A percentile compares a stretch with the other conserved stretches of the same genome.
Conservation (phyloP, 2,113 vertebrate genomes). For the Todiramphus chloris region DNA sequence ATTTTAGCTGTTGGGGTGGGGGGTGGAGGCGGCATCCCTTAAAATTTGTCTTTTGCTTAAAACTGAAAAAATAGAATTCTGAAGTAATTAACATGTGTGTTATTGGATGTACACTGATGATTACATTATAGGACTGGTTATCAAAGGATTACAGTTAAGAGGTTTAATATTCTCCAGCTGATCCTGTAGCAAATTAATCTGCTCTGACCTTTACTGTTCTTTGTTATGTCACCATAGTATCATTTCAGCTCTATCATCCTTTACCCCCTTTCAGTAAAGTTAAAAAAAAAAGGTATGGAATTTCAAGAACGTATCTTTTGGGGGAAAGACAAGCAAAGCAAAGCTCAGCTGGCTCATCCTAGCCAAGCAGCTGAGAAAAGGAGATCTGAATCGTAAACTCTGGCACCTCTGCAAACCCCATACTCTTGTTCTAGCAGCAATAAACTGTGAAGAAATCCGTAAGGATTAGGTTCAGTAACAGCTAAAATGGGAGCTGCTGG, state of each 20-base stretch:
- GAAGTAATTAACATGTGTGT: slow-evolving; percentile 60
- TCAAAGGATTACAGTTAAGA: slow-evolving; percentile 61
- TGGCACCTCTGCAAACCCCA: neutral
- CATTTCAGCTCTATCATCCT: slow-evolving; percentile 39
- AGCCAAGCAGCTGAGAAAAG: neutral
- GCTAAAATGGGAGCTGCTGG: neutral
- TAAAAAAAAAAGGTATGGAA: neutral
- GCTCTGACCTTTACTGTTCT: slow-evolving; percentile 68
- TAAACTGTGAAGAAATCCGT: neutral
- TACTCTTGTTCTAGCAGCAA: neutral
- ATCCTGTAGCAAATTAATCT: slow-evolving; percentile 60
- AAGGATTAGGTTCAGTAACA: rapidly evolving
- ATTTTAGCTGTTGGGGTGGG: neutral
- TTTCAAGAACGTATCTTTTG: neutral
- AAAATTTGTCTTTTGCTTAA: slow-evolving; percentile 48
- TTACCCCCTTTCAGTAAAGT: neutral
- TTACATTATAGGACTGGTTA: slow-evolving; percentile 59
- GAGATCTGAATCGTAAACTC: neutral
- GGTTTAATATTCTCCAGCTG: slow-evolving; percentile 67
- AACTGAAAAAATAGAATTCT: slow-evolving; percentile 47
- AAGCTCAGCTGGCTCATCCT: neutral
- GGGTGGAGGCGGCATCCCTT: neutral
- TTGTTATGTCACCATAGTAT: slow-evolving; percentile 65
- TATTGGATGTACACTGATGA: slow-evolving; percentile 61
- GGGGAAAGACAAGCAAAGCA: neutral